Evolutionary conservation across 2,888 invertebrate genomes (phyloP).

Genomic region (Campaea margaritaria): DNA sequence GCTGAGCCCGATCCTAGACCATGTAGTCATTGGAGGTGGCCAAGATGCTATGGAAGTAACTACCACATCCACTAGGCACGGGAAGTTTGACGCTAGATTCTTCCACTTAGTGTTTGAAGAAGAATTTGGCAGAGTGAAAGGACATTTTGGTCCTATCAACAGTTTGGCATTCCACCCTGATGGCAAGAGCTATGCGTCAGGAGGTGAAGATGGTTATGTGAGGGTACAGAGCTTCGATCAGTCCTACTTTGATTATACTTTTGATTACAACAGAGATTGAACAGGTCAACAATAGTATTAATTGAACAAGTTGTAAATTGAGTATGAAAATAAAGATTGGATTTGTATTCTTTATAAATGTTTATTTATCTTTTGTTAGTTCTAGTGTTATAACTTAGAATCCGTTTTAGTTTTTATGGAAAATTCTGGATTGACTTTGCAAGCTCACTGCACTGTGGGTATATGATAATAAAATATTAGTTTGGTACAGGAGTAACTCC

Average conservation of each 20-base stretch:
- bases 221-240: constrained; percentile 98
- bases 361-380: no score
- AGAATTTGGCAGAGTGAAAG: constrained; percentile 98
- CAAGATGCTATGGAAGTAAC: constrained; percentile 99
- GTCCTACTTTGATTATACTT: constrained; percentile 97
- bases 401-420: no score
- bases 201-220: constrained; percentile 99
- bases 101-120: constrained; percentile 98
- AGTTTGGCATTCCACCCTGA: constrained; percentile 99
- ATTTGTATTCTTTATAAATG: constrained; percentile 31
- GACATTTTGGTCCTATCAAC: constrained; percentile 99
- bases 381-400: no score
- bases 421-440: no score
- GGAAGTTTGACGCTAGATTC: constrained; percentile 98
- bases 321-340: constrained; percentile 33
- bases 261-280: constrained; percentile 90
- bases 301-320: constrained; percentile 32
- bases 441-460: no score
- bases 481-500: no score
- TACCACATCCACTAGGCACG: constrained; percentile 96
- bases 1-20: constrained; percentile 97
- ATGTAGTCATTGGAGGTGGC: constrained; percentile 99
- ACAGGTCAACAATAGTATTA: constrained; percentile 34
- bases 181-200: constrained; percentile 97
- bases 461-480: no score